Percentiles rank a stretch among this genome's conserved stretches.
These are phyloP conservation scores for Alligator sinensis DNA, from an alignment of 2,113 vertebrate species.

Conservation along the genomic window DNA sequence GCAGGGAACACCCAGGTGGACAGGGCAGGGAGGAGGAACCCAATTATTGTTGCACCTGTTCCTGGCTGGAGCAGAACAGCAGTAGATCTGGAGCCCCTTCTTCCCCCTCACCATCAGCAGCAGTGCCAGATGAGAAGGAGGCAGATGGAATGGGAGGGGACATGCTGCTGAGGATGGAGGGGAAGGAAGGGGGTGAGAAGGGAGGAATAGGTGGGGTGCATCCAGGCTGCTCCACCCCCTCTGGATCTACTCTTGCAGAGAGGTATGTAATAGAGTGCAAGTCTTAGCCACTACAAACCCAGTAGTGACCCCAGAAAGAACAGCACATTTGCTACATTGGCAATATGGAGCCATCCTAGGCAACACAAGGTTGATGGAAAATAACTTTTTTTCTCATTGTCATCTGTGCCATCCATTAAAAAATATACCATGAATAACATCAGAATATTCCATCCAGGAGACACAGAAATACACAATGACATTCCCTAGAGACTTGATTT, in stretches of 20 bases:
- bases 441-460: neutral
- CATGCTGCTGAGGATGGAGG: no score
- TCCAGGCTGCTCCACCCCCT: no score
- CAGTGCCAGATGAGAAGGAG: no score
- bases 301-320: neutral
- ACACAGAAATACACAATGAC: neutral
- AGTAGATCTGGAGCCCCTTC: no score
- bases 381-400: neutral
- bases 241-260: neutral
- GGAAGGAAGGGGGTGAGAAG: no score
- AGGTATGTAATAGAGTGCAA: neutral
- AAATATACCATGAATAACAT: neutral
- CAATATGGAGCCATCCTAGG: neutral
- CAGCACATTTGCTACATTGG: neutral
- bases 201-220: no score
- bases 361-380: rapidly evolving
- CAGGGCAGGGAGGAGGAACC: no score
- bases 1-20: no score
- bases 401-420: neutral
- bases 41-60: no score
- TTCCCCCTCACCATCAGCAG: no score
- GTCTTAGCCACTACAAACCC: neutral
- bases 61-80: no score
- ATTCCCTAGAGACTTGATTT: neutral
- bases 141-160: no score